Percentiles rank a stretch among this genome's conserved stretches.
Evolutionary conservation across 2,113 vertebrate species (phyloP).

Genomic region (Passer montanus): DNA sequence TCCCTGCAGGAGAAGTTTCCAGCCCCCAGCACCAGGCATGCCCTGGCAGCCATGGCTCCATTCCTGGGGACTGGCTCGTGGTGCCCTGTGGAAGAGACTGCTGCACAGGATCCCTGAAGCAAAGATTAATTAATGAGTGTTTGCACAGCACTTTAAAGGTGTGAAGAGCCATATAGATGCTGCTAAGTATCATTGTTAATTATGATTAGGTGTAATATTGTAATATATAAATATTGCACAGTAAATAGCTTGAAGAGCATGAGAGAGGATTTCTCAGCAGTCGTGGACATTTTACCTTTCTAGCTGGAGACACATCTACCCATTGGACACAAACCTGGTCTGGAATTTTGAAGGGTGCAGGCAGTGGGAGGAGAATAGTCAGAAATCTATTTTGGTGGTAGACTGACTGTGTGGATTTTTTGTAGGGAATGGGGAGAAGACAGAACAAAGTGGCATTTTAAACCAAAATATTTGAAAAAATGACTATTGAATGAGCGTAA

Average conservation of each 20-base stretch:
- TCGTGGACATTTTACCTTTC: neutral
- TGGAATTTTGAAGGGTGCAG: neutral
- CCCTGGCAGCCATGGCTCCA: accelerated
- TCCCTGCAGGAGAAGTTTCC: neutral
- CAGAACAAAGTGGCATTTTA: neutral
- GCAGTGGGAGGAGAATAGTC: neutral
- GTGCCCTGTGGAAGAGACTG: neutral
- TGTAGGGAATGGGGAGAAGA: neutral
- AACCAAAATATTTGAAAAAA: neutral
- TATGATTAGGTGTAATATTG: conserved; percentile 64
- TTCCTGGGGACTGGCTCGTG: neutral
- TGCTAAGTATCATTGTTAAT: conserved; percentile 67
- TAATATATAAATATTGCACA: conserved; percentile 48
- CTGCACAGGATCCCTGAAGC: conserved; percentile 3
- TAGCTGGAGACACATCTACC: neutral
- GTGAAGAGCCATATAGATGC: conserved; percentile 65
- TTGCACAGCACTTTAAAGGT: conserved; percentile 63
- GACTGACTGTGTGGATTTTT: neutral
- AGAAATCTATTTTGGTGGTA: neutral
- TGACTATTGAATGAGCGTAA: neutral
- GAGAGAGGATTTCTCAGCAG: neutral
- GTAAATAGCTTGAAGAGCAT: conserved; percentile 10
- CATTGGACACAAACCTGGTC: neutral
- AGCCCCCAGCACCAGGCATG: accelerated
- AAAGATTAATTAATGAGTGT: conserved; percentile 64